Base-by-base conservation (phyloP, 2,888 invertebrate genomes). In the Diarsia mendica region DNA sequence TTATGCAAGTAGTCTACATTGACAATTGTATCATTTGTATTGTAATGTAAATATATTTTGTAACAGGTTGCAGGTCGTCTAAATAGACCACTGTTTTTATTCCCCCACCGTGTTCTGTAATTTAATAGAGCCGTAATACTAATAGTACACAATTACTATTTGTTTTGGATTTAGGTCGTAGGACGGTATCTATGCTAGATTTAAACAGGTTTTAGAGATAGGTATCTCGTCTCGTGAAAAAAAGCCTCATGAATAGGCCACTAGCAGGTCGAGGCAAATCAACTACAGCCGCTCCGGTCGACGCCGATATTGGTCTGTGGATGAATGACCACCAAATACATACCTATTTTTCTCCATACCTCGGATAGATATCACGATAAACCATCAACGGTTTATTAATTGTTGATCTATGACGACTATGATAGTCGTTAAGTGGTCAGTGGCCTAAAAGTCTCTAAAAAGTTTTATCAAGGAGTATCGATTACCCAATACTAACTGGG, bases 31-130 rank as follows among this genome's bases (percentile, higher is more conserved):
- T 55, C 61, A 78, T 68, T 28, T 66, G 71, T 77, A 23, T 23
- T 53, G 55, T 55, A 55, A 13, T 55, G 55, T 23, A 28, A 71
- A 78, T 78, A 49, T 1, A 44, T 78, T 71, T 71, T 8, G 81
- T 66, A 82, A 74, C 18, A 63, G 65, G 69, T 44, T 58, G 3
- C n/a, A 28, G 78, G 74, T 74, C 74, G 53, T 68, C 11, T 9
- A 74, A 78, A 33, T 74, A 71, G 70, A 53, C 1, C 68, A 63
- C 28, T 71, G 82, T 58, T 70, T 80, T 78, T 33, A 74, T 65
- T 82, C 33, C 68, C 18, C 5, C 28, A 1, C 66, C 48, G 18
- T 68, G 78, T 78, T 82, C 74, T 49, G 28, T 82, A 74, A n/a
- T n/a, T n/a, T n/a, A 74, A 74, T 55, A 73, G 18, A 18, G 5